Base-by-base conservation (phyloP, 2,888 invertebrate species). In the Mesopsocus fuscifrons region DNA sequence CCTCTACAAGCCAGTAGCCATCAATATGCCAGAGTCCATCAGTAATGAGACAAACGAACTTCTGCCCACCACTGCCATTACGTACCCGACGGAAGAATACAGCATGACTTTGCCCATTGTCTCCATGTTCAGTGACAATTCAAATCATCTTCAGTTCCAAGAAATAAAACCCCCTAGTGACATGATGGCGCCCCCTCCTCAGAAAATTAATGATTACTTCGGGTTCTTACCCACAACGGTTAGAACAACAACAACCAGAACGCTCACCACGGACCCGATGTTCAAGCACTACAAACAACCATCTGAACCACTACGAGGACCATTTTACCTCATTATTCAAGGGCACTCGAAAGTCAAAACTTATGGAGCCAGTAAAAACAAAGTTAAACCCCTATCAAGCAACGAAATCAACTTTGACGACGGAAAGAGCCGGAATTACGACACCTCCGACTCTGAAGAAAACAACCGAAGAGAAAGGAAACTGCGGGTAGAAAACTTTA, bases 271-370 rank as follows among this genome's bases (percentile, higher is more conserved):
- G 1, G 72, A 75, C 55, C 65, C 71, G 0, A 57, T 73, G 11
- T 73, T 74, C 55, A 68, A 69, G 34, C 68, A 74, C 47, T 72
- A 72, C 52, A 71, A 71, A 52, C 68, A 71, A 49, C 70, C 75
- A 0, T 61, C 64, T 2, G 67, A 72, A 42, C 74, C 79, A 0
- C 60, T 72, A 1, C 56, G 63, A 43, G 70, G 72, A 0, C 74
- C 75, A 1, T 66, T 77, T 69, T 82, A 82, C 54, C 64, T 83
- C 18, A 83, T 84, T 21, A 83, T 83, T 51, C 81, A 84, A 59
- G 83, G 83, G 0, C 83, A 84, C 57, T 83, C 83, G 1, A 83
- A 83, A 62, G 83, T 84, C 1, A 83, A 83, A 62, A 83, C 79
- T 0, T 84, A 84, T 54, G 76, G 82, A 11, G 75, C 78, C 1